Percentiles rank a stretch among this genome's conserved stretches.
Evolutionary conservation across 2,797 vertebrate species (phyloP).

Genomic region (Pelobates cultripes): DNA sequence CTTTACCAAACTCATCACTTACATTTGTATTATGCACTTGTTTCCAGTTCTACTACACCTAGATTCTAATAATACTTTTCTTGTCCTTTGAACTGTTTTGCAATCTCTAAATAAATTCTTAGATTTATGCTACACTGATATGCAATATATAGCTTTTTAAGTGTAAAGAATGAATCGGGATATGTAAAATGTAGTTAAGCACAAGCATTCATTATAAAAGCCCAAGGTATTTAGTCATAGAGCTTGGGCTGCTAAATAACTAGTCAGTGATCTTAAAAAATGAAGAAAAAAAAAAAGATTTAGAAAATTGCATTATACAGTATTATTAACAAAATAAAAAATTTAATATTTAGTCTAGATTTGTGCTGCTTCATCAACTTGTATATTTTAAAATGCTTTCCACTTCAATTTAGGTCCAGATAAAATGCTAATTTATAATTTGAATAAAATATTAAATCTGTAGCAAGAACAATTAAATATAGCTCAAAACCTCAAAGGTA

Average conservation of each 20-base stretch:
- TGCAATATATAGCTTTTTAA: not conserved
- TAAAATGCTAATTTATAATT: constrained; percentile 39
- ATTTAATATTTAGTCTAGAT: constrained; percentile 11
- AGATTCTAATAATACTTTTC: not conserved
- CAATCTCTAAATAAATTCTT: not conserved
- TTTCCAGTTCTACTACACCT: not conserved
- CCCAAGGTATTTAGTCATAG: not conserved
- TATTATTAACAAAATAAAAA: constrained; percentile 3
- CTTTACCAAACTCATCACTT: too few relatives aligned
- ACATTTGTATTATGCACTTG: not conserved
- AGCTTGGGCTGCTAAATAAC: not conserved
- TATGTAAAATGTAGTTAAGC: not conserved
- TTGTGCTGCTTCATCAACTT: constrained; percentile 19
- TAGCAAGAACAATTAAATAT: constrained; percentile 40
- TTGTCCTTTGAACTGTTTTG: not conserved
- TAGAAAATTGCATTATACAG: not conserved
- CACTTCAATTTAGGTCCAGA: constrained; percentile 31
- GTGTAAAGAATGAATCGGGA: not conserved
- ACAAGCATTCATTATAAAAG: not conserved
- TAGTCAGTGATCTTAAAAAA: not conserved
- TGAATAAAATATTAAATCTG: constrained; percentile 47
- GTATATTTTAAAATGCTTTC: constrained; percentile 37
- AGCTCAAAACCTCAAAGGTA: constrained; percentile 25
- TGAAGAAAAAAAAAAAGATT: not conserved
- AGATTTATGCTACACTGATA: constrained; percentile 1